Conservation (phyloP, 2,113 vertebrate genomes). For the Corythaixoides concolor region DNA sequence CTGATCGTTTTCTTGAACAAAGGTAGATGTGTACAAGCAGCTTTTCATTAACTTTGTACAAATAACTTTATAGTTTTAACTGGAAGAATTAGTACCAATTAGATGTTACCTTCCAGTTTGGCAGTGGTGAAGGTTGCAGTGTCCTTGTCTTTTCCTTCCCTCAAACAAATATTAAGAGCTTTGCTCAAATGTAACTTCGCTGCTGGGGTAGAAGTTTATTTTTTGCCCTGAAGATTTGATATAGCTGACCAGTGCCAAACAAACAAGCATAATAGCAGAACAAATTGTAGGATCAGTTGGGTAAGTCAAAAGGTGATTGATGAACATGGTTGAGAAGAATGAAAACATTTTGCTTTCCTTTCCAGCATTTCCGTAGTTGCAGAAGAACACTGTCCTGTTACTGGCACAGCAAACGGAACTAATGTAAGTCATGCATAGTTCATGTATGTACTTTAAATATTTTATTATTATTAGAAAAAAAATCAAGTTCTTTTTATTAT, state of each 20-base stretch:
- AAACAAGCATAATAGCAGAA: not conserved
- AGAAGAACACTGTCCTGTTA: not conserved
- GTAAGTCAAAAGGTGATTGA: not conserved
- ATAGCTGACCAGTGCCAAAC: not conserved
- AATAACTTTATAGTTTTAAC: not conserved
- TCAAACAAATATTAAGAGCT: not conserved
- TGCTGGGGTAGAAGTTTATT: not conserved
- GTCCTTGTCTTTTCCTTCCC: not conserved
- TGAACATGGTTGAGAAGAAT: not conserved
- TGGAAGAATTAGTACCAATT: not conserved
- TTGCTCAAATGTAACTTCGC: not conserved
- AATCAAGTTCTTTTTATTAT: not conserved
- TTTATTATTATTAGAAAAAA: not conserved
- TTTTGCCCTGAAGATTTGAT: not conserved
- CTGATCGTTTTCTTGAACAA: not conserved
- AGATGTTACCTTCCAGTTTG: not conserved
- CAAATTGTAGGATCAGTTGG: not conserved
- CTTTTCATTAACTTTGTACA: not conserved
- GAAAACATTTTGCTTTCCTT: not conserved
- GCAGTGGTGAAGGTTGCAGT: not conserved
- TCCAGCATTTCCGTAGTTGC: not conserved
- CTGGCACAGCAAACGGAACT: not conserved
- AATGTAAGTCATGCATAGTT: not conserved
- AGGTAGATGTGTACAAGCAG: slow-evolving; percentile 2
- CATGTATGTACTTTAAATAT: not conserved